Base-by-base conservation (phyloP, 2,113 vertebrate species). In the Dromas ardeola region DNA sequence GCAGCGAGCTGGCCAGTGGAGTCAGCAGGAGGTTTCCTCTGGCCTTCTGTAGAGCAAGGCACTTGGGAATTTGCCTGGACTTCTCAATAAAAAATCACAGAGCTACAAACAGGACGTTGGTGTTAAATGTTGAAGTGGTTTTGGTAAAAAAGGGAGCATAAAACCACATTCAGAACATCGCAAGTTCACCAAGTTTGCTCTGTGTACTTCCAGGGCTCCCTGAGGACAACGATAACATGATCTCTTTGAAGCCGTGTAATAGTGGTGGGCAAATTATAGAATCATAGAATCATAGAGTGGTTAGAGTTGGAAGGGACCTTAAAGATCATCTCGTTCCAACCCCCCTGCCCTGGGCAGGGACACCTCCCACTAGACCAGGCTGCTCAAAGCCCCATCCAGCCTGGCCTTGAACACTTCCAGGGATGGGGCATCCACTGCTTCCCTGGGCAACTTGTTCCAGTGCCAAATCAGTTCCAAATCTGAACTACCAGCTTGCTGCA, bases 211-310 rank as follows among this genome's bases (percentile, higher is more conserved):
- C 26, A 61, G n/a, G 55, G 32, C 61, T 74, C 61, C 47, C 61
- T 52, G 61, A 69, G 61, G 42, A 34, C 5, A 19, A 38, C 0
- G 3, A 6, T 1, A 2, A 14, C 45, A 32, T 3, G 12, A 34
- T 22, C 36, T 73, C 53, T 71, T 21, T 3, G 36, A 53, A 73
- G 42, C 10, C 2, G 0, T 29, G 25, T 38, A 58, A 25, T 8
- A 77, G 25, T 32, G 4, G 1, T 6, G 8, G 30, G 56, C 36
- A 52, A 65, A 15, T 36, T 15, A 61, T 61, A 61, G 21, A 23
- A 15, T 36, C n/a, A 61, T 15, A 61, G 34, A n/a, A 61, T 61
- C n/a, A 59, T 10, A 40, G 61, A 27, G 17, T 62, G 15, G 25
- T 62, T 62, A 12, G 5, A 15, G 36, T 40, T 40, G 61, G 36